Evolutionary conservation across 2,888 invertebrate species (phyloP).

Genomic region (Spialia ferax): DNA sequence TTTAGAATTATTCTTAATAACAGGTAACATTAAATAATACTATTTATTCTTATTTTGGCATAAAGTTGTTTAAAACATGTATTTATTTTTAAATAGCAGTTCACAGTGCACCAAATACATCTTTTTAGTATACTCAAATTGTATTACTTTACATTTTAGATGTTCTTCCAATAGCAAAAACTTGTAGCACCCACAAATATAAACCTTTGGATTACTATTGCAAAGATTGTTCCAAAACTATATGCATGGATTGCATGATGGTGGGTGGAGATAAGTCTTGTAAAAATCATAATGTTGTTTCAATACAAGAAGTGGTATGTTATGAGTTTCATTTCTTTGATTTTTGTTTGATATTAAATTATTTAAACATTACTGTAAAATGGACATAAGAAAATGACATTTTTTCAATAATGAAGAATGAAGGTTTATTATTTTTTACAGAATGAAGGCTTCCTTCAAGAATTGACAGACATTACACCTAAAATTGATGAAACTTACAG

Average conservation of each 20-base stretch:
- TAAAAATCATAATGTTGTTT: slow-evolving; percentile 71
- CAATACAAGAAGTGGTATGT: slow-evolving; percentile 71
- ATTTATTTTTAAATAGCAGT: too few relatives aligned
- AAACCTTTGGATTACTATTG: slow-evolving; percentile 76
- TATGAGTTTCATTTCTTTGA: background rate
- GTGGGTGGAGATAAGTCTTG: slow-evolving; percentile 76
- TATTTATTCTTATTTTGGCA: background rate
- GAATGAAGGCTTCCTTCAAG: slow-evolving; percentile 67
- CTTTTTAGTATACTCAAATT: background rate
- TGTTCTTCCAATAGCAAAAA: background rate
- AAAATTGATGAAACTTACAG: slow-evolving; percentile 72
- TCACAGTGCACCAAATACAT: too few relatives aligned
- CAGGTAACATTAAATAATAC: too few relatives aligned
- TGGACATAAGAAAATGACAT: too few relatives aligned
- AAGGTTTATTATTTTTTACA: slow-evolving; percentile 52
- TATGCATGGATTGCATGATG: slow-evolving; percentile 79
- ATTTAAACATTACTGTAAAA: too few relatives aligned
- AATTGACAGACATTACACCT: slow-evolving; percentile 63
- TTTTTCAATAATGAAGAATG: too few relatives aligned
- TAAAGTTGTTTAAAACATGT: background rate
- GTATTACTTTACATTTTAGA: slow-evolving; percentile 15
- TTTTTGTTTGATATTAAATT: too few relatives aligned
- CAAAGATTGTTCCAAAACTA: slow-evolving; percentile 67
- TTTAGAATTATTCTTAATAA: too few relatives aligned
- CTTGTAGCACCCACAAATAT: slow-evolving; percentile 66